Percentiles rank a stretch among this genome's conserved stretches.
Conservation (phyloP, 2,797 vertebrate genomes). For the Heliangelus exortis region DNA sequence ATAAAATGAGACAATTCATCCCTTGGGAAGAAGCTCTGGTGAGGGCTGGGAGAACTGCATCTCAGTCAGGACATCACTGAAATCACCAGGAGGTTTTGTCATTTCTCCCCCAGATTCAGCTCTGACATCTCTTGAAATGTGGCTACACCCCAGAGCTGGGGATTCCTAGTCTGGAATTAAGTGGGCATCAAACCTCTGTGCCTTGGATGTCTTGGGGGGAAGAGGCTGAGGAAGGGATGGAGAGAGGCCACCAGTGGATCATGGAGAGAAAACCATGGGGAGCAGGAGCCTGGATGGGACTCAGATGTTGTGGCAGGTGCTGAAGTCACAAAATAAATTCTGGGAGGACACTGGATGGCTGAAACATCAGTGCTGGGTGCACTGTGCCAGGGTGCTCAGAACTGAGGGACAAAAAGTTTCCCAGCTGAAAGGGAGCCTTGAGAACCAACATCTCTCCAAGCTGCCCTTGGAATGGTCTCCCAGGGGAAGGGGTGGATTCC, state of each 20-base stretch:
- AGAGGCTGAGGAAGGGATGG: background rate
- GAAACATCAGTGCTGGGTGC: accelerated
- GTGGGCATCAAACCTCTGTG: background rate
- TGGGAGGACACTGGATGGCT: background rate
- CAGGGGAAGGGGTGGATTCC: too few species aligned
- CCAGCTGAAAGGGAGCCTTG: background rate
- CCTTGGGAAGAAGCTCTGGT: background rate
- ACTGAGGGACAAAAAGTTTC: background rate
- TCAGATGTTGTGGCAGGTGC: background rate
- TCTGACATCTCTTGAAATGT: background rate
- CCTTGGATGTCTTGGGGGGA: background rate
- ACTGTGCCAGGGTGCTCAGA: accelerated
- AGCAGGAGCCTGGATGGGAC: background rate
- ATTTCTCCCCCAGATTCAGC: accelerated
- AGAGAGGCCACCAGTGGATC: background rate
- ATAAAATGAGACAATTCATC: slow-evolving; percentile 3
- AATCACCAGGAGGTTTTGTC: background rate
- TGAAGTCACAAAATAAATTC: background rate
- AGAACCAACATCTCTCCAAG: accelerated
- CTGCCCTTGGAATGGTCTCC: too few species aligned
- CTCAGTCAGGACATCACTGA: background rate
- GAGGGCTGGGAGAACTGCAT: background rate
- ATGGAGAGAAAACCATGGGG: background rate
- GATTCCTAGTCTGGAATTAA: background rate
- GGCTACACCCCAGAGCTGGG: background rate